Evolutionary conservation across 1,140 invertebrate genomes (phyloP), one percentile per base, ranked within the genome.

Genomic region (Drosophila fuyamai): DNA sequence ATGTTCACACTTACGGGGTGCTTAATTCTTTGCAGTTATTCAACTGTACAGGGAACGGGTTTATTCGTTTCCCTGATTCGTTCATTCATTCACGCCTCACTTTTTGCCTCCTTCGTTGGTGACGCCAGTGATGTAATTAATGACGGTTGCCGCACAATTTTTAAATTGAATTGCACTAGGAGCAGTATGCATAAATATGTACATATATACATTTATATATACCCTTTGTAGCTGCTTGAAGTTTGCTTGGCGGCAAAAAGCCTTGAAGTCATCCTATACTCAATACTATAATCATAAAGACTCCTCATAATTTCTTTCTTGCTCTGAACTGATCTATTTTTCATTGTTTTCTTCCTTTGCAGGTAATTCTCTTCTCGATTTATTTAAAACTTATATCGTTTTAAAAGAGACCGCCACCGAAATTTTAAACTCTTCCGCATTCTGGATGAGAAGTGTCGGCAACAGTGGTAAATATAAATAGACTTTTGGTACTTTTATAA

Each of bases 11-110:
- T 61, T 36, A 35, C 61, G 36, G 35, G 54, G 38, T 65, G 67
- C 76, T 85, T 85, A 74, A 85, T 84, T 67, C 77, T 84, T 84
- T 72, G 72, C 63, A 84, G 50, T 84, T 73, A 84, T 80, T 84
- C 81, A 81, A 74, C 67, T 80, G 81, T 85, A 67, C 62, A 84
- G 62, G 59, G 77, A 84, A 85, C 73, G 76, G 80, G 81, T 80
- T 80, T 84, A 80, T 84, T 84, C 81, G 76, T 84, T 79, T 84
- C 81, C 79, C 66, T 84, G 62, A 77, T 84, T 80, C 81, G 77
- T 77, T 84, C 81, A 63, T 61, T 72, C 66, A 67, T 76, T 63
- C 58, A 23, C 55, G 57, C 44, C 72, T 81, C 59, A 74, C 71
- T 77, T 73, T 81, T 59, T 47, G 18, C 60, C 63, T 48, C n/a